phyloP scores from a whole-genome alignment of 2,113 vertebrate species.

The Dipodomys spectabilis region DNA sequence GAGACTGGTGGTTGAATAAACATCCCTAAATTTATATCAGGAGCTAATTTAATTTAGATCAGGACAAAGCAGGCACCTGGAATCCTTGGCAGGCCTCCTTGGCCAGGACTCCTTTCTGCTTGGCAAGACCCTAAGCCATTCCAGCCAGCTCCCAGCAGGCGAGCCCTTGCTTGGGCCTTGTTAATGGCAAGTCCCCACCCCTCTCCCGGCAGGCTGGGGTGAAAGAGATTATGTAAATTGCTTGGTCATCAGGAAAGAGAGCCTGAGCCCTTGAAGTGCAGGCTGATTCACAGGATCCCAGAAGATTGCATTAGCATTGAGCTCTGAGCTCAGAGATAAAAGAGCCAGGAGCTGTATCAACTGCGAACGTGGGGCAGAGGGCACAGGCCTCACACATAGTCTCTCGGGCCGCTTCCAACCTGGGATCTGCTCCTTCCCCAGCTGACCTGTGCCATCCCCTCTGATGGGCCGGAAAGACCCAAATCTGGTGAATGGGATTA shows the following conservation, averaged over 20 bases:
- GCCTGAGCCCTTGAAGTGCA: slow-evolving; percentile 38
- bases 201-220: slow-evolving; percentile 32
- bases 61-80: not conserved
- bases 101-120: not conserved
- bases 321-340: not conserved
- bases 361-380: not conserved
- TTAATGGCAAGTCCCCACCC: slow-evolving; percentile 3
- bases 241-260: slow-evolving; percentile 55
- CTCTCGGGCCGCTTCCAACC: not conserved
- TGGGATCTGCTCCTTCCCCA: not conserved
- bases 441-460: not conserved
- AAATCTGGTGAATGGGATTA: too few relatives aligned
- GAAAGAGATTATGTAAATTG: not conserved
- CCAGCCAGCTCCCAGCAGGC: slow-evolving; percentile 55
- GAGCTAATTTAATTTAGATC: not conserved
- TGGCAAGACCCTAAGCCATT: slow-evolving; percentile 49
- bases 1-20: not conserved
- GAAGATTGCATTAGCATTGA: not conserved
- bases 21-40: not conserved
- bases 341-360: not conserved
- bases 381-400: not conserved
- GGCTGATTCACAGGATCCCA: slow-evolving; percentile 37
- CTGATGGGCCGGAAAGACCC: not conserved
- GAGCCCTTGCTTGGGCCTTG: not conserved
- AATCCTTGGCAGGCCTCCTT: slow-evolving; percentile 23